Conservation (phyloP, 1,140 invertebrate species). For the Danaus plexippus region DNA sequence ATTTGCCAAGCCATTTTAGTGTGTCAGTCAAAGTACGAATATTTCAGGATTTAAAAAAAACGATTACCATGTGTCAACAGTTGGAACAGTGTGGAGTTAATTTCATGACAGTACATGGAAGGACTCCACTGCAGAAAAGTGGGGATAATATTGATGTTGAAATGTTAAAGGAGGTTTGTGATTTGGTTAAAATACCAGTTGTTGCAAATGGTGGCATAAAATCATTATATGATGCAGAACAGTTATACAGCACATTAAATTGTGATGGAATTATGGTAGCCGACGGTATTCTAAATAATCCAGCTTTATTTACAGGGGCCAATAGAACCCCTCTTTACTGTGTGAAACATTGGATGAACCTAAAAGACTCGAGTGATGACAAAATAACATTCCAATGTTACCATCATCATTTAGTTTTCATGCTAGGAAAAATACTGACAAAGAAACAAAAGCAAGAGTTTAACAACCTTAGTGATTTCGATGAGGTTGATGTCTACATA, state of each 20-base stretch:
- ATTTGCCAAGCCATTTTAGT: conserved; percentile 82
- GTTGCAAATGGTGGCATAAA: conserved; percentile 94
- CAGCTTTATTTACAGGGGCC: conserved; percentile 85
- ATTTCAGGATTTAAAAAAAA: conserved; percentile 64
- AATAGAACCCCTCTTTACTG: conserved; percentile 81
- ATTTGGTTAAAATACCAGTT: conserved; percentile 83
- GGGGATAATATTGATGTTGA: conserved; percentile 84
- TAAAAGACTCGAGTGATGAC: conserved; percentile 71
- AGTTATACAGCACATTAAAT: conserved; percentile 77
- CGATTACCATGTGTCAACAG: conserved; percentile 77
- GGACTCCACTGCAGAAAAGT: conserved; percentile 86
- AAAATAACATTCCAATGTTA: conserved; percentile 84
- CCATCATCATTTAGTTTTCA: conserved; percentile 95
- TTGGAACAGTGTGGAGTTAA: conserved; percentile 88
- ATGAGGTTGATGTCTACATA: conserved; percentile 82
- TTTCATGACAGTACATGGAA: conserved; percentile 92
- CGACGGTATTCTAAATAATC: conserved; percentile 90
- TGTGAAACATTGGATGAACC: conserved; percentile 89
- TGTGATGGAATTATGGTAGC: conserved; percentile 93
- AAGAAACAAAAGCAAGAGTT: conserved; percentile 81
- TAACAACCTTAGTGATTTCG: conserved; percentile 81
- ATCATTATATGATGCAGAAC: conserved; percentile 78
- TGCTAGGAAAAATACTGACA: conserved; percentile 87
- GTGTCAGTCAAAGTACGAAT: conserved; percentile 95
- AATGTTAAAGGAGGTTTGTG: conserved; percentile 81